A percentile compares a stretch with the other conserved stretches of the same genome.
Evolutionary conservation across 2,797 vertebrate genomes (phyloP).

Genomic region (Tragopan temminckii): DNA sequence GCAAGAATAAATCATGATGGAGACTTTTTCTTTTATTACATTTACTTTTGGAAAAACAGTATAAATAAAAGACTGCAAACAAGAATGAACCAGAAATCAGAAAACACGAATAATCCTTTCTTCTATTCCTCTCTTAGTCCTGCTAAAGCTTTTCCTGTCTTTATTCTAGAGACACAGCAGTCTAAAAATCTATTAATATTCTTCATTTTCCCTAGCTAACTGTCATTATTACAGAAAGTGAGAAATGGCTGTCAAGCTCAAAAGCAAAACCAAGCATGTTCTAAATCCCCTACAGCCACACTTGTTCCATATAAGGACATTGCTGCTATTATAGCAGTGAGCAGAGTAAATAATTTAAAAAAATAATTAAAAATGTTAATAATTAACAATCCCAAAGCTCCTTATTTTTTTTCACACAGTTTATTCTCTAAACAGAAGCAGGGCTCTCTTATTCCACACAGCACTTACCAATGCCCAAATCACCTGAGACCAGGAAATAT

Average conservation of each 20-base stretch:
- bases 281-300: slow-evolving; percentile 61
- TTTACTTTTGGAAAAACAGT: slow-evolving; percentile 64
- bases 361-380: slow-evolving; percentile 73
- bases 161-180: slow-evolving; percentile 53
- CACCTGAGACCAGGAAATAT: background rate
- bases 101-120: slow-evolving; percentile 44
- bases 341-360: slow-evolving; percentile 73
- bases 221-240: slow-evolving; percentile 70
- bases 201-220: slow-evolving; percentile 61
- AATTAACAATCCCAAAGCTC: slow-evolving; percentile 66
- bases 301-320: slow-evolving; percentile 58
- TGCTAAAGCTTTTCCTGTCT: slow-evolving; percentile 42
- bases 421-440: background rate
- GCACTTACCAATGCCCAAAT: background rate
- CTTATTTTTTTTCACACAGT: background rate
- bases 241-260: slow-evolving; percentile 71
- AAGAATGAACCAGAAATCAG: slow-evolving; percentile 15
- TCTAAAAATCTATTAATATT: slow-evolving; percentile 73
- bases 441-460: background rate
- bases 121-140: background rate
- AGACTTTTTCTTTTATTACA: slow-evolving; percentile 72
- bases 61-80: slow-evolving; percentile 73
- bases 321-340: slow-evolving; percentile 33
- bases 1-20: slow-evolving; percentile 66
- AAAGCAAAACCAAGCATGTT: slow-evolving; percentile 60